A percentile compares a stretch with the other conserved stretches of the same genome.
phyloP scores from a whole-genome alignment of 2,797 vertebrate species.

The Cyprinodon diabolis region DNA sequence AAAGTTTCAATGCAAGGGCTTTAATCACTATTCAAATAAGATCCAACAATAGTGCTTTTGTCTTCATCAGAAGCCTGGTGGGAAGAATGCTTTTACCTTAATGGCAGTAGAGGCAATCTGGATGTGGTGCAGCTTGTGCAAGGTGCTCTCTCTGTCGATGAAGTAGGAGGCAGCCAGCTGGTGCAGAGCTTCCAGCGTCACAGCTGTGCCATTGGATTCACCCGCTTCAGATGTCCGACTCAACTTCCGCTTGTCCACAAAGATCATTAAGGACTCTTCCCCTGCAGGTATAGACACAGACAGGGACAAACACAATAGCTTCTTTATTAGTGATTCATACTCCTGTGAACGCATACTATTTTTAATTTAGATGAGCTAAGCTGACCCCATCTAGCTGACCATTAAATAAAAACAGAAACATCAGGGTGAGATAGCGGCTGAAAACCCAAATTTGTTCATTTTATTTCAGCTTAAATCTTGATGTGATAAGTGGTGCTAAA shows the following conservation, averaged over 20 bases:
- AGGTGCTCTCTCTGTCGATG: slow-evolving; percentile 94
- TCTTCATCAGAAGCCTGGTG: slow-evolving; percentile 1
- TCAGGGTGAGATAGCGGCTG: background rate
- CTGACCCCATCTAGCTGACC: background rate
- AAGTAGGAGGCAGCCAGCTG: slow-evolving; percentile 97
- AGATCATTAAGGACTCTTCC: slow-evolving; percentile 98
- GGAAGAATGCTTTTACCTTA: slow-evolving; percentile 85
- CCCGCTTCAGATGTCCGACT: slow-evolving; percentile 86
- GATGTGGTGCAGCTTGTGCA: slow-evolving; percentile 94
- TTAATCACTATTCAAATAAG: background rate
- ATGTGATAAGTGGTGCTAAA: background rate
- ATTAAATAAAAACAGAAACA: background rate
- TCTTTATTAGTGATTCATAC: slow-evolving; percentile 22
- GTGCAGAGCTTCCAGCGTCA: slow-evolving; percentile 92
- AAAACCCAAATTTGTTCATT: background rate
- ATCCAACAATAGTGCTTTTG: background rate
- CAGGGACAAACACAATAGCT: background rate
- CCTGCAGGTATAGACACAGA: slow-evolving; percentile 74
- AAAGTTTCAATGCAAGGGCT: background rate
- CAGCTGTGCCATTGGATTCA: slow-evolving; percentile 87
- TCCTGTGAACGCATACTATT: background rate
- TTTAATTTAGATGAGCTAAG: slow-evolving; percentile 21
- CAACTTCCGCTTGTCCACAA: slow-evolving; percentile 98
- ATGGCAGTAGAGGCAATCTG: slow-evolving; percentile 97
- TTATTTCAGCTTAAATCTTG: background rate